Evolutionary conservation across 2,888 invertebrate species (phyloP), one percentile per base, ranked within the genome.

Genomic region (Subacronicta megacephala): DNA sequence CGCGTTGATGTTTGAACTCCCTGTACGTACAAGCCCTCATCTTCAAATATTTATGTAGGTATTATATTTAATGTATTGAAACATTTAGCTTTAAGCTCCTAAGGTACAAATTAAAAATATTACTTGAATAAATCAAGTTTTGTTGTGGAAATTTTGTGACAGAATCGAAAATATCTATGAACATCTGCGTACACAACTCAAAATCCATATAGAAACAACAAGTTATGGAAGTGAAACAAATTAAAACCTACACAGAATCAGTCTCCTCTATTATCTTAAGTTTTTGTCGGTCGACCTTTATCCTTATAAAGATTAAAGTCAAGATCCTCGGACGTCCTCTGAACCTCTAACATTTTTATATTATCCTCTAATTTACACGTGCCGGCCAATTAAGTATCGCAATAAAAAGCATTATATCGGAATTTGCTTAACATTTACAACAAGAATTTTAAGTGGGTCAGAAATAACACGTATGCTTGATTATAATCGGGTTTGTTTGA

Each of bases 291-390:
- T 53, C 72, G 81, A 87, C 85, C 85, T 87, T 83, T 81, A 82
- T 83, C 83, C 76, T 78, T 72, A 75, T 80, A 77, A 83, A 72
- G 75, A 85, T 86, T 84, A 82, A 81, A 82, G 78, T 75, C 77
- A 78, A 82, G 78, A 79, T 78, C 75, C 71, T 77, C 78, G 69
- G 72, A 80, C 84, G 84, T 83, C 84, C 83, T 83, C 78, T 70
- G 77, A 71, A 75, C 82, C 81, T 75, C 77, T 62, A 76, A 78
- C 75, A 77, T 79, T 80, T 82, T 81, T 66, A 78, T 78, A 83
- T 83, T 77, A 84, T 88, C 86, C 87, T 91, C 85, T 88, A 89
- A 91, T 90, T 90, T 87, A 85, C 88, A 82, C 83, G 68, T 73
- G 85, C 89, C 91, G 89, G 67, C 88, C 88, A 89, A 90, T 90